Base-by-base conservation (phyloP, 2,113 vertebrate genomes). In the Struthio camelus region DNA sequence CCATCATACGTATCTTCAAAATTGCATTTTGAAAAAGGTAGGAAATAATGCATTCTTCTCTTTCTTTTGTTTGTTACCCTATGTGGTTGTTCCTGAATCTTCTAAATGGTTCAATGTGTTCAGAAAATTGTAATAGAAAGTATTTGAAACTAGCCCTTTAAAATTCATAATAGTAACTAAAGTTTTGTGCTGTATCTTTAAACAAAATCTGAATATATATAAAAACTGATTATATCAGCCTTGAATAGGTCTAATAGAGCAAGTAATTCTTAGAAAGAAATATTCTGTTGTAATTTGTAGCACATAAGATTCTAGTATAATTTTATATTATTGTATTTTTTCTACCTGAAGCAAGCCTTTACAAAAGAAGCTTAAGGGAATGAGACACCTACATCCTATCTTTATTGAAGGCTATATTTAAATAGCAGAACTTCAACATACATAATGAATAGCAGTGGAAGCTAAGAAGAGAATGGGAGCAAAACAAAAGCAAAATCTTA, bases 91-190 rank as follows among this genome's bases (percentile, higher is more conserved):
- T 87, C 46, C 32, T 6, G 5, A 71, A 40, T 66, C 71, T 95
- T 87, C 44, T 36, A 64, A 42, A 59, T 30, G 6, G 14, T 58
- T 87, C 42, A 53, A 0, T 73, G 80, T 54, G 3, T 73, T 82
- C 36, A 69, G 24, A 69, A 86, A 66, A 89, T 61, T 59, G 80
- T 80, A 80, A 44, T n/a, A 13, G 46, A 76, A 87, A 89, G 48
- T 44, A 79, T 61, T 51, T 80, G 12, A 76, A 76, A 80, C 10
- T 36, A 76, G 14, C 51, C 14, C 46, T 40, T 28, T 80, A 44
- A 62, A 70, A 71, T 36, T 80, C 1, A 0, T 38, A 14, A 69
- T 1, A 72, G 9, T 2, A 19, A 36, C 32, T 38, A 2, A 70
- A 42, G 6, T 38, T 56, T 54, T 48, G 25, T 61, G 6, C 51